phyloP scores from a whole-genome alignment of 2,888 invertebrate species.

The Macrophya annulata region DNA sequence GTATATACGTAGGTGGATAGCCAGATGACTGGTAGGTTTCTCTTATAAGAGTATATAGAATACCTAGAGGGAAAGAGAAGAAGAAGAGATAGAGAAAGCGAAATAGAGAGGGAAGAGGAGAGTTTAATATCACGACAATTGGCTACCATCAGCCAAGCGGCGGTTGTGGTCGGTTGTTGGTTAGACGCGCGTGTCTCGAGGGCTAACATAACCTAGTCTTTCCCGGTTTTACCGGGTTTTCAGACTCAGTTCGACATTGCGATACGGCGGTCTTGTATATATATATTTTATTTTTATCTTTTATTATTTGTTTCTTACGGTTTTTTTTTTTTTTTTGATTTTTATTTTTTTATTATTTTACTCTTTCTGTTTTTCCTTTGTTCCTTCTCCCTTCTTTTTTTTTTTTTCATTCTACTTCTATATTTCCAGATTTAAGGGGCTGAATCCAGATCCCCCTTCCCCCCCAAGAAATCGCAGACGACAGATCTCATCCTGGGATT shows the following conservation, averaged over 20 bases:
- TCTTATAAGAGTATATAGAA: neutral
- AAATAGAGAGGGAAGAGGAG: neutral
- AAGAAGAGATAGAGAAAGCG: neutral
- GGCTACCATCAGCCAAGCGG: slow-evolving; percentile 43
- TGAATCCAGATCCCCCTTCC: slow-evolving; percentile 17
- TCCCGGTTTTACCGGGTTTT: neutral
- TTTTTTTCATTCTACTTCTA: neutral
- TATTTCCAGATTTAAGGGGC: neutral
- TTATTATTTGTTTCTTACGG: neutral
- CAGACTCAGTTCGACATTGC: slow-evolving; percentile 5
- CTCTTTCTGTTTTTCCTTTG: neutral
- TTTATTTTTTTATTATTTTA: slow-evolving; percentile 10
- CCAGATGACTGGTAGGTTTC: slow-evolving; percentile 11
- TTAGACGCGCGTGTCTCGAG: slow-evolving; percentile 33
- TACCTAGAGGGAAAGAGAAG: neutral
- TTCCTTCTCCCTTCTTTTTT: neutral
- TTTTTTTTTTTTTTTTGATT: neutral
- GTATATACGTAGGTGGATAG: neutral
- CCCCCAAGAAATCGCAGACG: slow-evolving; percentile 25
- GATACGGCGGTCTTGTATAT: neutral
- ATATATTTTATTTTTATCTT: slow-evolving; percentile 5
- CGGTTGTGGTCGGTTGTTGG: slow-evolving; percentile 31
- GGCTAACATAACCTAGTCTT: neutral
- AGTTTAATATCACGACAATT: slow-evolving; percentile 48
- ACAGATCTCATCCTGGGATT: slow-evolving; percentile 13